Evolutionary conservation across 1,140 invertebrate genomes (phyloP), one percentile per base, ranked within the genome.

Genomic region (Pteromalus puparum): DNA sequence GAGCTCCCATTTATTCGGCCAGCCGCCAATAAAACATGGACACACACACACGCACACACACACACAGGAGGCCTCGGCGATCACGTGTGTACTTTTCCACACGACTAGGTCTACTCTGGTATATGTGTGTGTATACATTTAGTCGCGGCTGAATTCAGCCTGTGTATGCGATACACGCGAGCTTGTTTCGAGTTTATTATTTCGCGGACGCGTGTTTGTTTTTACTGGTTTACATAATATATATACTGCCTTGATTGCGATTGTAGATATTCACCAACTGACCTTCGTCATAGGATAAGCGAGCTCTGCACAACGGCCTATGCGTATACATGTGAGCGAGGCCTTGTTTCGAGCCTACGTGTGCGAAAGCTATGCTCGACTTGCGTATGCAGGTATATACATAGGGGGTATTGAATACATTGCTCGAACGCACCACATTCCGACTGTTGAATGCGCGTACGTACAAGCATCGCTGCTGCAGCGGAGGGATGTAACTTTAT

Each of bases 1-100:
- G 87, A 90, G 90, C 85, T 87, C 88, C 88, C 89, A 91, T 92
- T 92, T 90, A 92, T 91, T 87, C 87, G 61, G 67, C 78, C 84
- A 74, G 24, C 53, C 75, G 74, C 89, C 91, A 90, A 91, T 92
- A 92, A 92, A 92, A 92, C 88, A 91, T 9, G 38, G 9, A 61
- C 91, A 91, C 88, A 84, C 87, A 77, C 28, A 4, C 30, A 34
- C 3, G 6, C 2, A 34, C 3, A 5, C 30, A n/a, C n/a, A n/a
- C n/a, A n/a, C n/a, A n/a, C n/a, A n/a, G 42, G 1, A 61, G n/a
- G 10, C 18, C 34, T 70, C 65, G 30, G 12, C 5, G 6, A 38
- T 67, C 30, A 12, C 18, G 76, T 67, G 30, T 65, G 28, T n/a
- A 76, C 46, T 74, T 74, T 46, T 74, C 24, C 5, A 53, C 48